phyloP scores from a whole-genome alignment of 2,888 invertebrate genomes.

The Mystacides longicornis region DNA sequence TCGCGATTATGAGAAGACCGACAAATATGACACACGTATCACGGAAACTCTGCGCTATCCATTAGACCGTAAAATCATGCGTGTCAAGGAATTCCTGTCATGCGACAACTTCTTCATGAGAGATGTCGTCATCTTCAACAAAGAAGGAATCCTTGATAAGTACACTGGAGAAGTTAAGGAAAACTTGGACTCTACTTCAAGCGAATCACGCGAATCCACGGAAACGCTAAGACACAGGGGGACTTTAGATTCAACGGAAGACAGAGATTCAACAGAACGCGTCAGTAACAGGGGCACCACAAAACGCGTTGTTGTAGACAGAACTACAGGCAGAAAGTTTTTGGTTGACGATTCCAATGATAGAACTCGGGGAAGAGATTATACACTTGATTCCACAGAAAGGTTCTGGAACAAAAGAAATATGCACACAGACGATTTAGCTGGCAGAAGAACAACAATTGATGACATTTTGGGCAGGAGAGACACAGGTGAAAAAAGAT shows the following conservation, averaged over 20 bases:
- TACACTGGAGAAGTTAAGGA: not conserved
- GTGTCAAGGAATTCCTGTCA: slow-evolving; percentile 48
- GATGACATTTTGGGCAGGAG: not conserved
- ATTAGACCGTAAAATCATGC: slow-evolving; percentile 57
- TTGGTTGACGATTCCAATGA: not conserved
- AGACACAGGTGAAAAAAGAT: not conserved
- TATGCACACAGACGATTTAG: not conserved
- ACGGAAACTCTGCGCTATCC: slow-evolving; percentile 61
- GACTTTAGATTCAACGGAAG: no score
- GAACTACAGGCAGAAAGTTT: no score
- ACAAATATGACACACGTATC: not conserved
- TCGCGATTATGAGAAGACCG: not conserved
- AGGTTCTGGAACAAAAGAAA: not conserved
- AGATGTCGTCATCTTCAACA: slow-evolving; percentile 57
- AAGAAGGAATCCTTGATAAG: slow-evolving; percentile 28
- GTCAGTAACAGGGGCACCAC: no score
- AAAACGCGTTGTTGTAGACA: no score
- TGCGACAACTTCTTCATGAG: slow-evolving; percentile 60
- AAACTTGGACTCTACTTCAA: not conserved
- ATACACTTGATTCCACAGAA: not conserved
- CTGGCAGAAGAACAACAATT: not conserved
- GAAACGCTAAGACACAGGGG: no score
- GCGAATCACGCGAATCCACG: not conserved
- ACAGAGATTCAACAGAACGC: no score
- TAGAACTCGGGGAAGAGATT: not conserved